A percentile compares a stretch with the other conserved stretches of the same genome.
phyloP scores from a whole-genome alignment of 2,888 invertebrate genomes.

The Ypsolopha scabrella region DNA sequence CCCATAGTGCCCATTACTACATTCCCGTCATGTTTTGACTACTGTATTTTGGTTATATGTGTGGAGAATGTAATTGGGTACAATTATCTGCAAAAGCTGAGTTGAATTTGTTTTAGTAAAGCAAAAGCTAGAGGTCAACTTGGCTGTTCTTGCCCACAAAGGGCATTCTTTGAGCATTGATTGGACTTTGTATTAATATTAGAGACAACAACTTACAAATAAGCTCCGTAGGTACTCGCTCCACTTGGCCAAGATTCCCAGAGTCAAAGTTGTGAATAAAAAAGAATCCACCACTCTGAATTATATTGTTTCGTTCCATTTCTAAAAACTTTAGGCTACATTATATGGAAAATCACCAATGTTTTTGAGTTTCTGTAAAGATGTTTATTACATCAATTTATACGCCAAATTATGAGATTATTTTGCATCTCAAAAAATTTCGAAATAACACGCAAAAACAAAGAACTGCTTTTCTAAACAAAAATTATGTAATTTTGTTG shows the following conservation, averaged over 20 bases:
- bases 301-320: conserved; percentile 61
- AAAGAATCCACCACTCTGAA: conserved; percentile 79
- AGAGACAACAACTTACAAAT: conserved; percentile 55
- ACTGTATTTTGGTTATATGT: too few species aligned
- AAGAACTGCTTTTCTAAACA: conserved; percentile 68
- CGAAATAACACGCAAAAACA: conserved; percentile 56
- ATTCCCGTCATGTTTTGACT: too few species aligned
- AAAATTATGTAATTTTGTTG: conserved; percentile 72
- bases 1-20: too few species aligned
- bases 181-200: background rate
- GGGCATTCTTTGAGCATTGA: background rate
- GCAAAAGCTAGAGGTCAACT: too few species aligned
- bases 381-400: conserved; percentile 50
- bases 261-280: conserved; percentile 93
- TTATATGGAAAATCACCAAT: conserved; percentile 49
- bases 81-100: too few species aligned
- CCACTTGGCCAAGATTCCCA: conserved; percentile 87
- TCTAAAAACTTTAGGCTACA: conserved; percentile 50
- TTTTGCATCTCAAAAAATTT: conserved; percentile 53
- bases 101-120: too few species aligned
- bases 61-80: too few species aligned
- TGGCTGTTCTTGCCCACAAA: too few species aligned
- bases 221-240: conserved; percentile 74
- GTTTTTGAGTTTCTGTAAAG: conserved; percentile 30
- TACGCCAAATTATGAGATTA: conserved; percentile 23